A percentile compares a stretch with the other conserved stretches of the same genome.
Conservation (phyloP, 2,113 vertebrate species). For the Xerus inauris region DNA sequence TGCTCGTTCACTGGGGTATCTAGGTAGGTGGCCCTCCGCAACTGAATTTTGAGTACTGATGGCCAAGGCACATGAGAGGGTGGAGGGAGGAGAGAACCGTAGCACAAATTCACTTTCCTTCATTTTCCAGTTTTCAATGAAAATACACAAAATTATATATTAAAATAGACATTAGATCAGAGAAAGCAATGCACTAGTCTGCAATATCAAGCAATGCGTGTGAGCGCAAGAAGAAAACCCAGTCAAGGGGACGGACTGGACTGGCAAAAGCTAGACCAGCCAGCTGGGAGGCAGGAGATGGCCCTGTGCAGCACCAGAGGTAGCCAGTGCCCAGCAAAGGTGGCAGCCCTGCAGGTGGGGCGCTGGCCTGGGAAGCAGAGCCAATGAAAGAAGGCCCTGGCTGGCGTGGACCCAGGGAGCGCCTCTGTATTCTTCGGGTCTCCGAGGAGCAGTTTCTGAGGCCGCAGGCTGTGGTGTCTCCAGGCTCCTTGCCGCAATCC, state of each 20-base stretch:
- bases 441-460: background rate
- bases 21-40: accelerated
- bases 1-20: accelerated
- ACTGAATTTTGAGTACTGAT: accelerated
- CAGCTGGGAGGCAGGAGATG: accelerated
- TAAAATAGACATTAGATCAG: background rate
- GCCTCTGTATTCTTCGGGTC: background rate
- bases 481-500: accelerated
- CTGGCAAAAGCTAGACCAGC: too few species aligned
- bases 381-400: too few species aligned
- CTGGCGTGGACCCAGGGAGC: background rate
- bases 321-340: accelerated
- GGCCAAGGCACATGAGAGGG: too few species aligned
- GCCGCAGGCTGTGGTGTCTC: too few species aligned
- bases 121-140: background rate
- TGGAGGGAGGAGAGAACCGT: too few species aligned
- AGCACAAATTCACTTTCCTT: background rate
- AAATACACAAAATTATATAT: background rate
- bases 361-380: too few species aligned
- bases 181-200: background rate
- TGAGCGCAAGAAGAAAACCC: accelerated
- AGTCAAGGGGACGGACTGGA: accelerated
- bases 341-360: too few species aligned
- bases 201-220: background rate
- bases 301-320: accelerated